phyloP scores from a whole-genome alignment of 2,888 invertebrate genomes.

The Arctia plantaginis region DNA sequence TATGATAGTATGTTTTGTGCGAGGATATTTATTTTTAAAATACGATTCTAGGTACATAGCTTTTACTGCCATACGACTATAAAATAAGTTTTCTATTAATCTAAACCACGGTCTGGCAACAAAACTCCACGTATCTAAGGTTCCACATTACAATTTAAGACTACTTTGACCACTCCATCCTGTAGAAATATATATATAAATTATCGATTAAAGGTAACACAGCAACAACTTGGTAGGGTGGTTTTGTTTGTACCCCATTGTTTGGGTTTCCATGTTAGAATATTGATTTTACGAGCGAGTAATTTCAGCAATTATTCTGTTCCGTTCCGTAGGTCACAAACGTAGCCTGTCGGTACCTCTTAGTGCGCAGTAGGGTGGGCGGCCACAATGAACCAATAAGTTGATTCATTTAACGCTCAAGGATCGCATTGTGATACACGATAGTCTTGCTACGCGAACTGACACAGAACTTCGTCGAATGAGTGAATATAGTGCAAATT shows the following conservation, averaged over 20 bases:
- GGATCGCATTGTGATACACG: slow-evolving; percentile 67
- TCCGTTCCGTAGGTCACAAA: slow-evolving; percentile 48
- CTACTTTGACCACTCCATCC: neutral
- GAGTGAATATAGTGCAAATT: slow-evolving; percentile 30
- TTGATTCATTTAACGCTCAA: slow-evolving; percentile 65
- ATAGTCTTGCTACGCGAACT: slow-evolving; percentile 44
- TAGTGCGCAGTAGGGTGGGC: slow-evolving; percentile 69
- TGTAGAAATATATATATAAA: neutral
- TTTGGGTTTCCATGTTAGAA: slow-evolving; percentile 46
- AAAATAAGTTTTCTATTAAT: neutral
- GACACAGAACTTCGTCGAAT: slow-evolving; percentile 34
- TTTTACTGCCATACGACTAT: neutral
- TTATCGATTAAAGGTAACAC: neutral
- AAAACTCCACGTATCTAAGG: neutral
- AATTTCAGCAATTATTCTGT: slow-evolving; percentile 57
- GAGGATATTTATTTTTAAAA: neutral
- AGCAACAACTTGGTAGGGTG: neutral
- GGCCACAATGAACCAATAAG: slow-evolving; percentile 63
- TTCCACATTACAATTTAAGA: neutral
- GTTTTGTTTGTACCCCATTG: slow-evolving; percentile 43
- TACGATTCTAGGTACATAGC: neutral
- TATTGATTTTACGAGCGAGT: slow-evolving; percentile 62
- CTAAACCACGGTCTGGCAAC: neutral
- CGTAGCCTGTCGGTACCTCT: slow-evolving; percentile 48
- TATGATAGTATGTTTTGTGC: too few species aligned